Evolutionary conservation across 2,113 vertebrate species (phyloP).

Genomic region (Oryzias javanicus): DNA sequence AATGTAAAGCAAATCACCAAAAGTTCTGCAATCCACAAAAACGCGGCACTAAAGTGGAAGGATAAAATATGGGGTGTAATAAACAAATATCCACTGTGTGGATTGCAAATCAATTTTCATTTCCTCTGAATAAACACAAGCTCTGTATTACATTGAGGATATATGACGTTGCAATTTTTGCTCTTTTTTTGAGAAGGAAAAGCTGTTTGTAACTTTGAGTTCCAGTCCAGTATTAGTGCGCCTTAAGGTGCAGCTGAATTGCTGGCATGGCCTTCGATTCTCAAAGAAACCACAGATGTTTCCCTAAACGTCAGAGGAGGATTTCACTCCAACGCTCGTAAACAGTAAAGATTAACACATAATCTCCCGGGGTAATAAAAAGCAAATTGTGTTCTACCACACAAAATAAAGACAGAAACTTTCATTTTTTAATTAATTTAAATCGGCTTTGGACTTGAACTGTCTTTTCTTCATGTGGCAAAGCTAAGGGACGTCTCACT

Average conservation of each 20-base stretch:
- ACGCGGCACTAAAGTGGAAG: neutral
- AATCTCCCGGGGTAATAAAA: neutral
- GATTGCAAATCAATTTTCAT: neutral
- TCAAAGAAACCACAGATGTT: neutral
- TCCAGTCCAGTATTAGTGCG: neutral
- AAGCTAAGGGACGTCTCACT: slow-evolving; percentile 11
- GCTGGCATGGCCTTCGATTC: neutral
- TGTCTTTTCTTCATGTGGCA: slow-evolving; percentile 17
- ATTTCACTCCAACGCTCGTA: neutral
- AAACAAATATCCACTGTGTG: neutral
- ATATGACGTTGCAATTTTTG: neutral
- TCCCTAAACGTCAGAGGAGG: neutral
- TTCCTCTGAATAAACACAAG: neutral
- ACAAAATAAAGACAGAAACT: slow-evolving; percentile 8
- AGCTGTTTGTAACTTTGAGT: neutral
- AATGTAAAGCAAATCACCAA: neutral
- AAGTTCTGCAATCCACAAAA: neutral
- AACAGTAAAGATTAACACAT: slow-evolving; percentile 1
- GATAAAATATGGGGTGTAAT: neutral
- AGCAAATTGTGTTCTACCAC: neutral
- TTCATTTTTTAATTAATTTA: slow-evolving; percentile 9
- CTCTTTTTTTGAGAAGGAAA: neutral
- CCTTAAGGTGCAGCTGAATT: neutral
- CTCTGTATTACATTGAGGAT: neutral
- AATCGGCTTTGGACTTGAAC: slow-evolving; percentile 14